phyloP scores from a whole-genome alignment of 2,797 vertebrate genomes.

The Sardinella longiceps region DNA sequence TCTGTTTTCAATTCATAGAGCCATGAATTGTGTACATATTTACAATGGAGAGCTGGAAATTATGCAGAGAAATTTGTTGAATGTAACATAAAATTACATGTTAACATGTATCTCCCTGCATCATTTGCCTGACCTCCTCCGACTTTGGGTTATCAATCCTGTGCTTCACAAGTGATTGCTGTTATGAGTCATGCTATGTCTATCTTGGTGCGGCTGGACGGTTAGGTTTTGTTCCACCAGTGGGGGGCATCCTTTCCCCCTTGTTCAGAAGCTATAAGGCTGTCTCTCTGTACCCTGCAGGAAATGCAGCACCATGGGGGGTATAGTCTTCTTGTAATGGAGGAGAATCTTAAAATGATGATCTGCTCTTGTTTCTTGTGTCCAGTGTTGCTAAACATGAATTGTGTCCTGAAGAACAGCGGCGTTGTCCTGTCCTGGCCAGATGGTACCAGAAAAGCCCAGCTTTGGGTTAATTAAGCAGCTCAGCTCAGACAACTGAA shows the following conservation, averaged over 20 bases:
- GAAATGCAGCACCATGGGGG: not conserved
- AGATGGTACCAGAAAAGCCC: constrained; percentile 16
- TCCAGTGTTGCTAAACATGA: not conserved
- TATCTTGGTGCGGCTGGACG: constrained; percentile 23
- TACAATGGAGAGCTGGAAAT: no score
- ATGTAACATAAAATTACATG: no score
- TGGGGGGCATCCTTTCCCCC: constrained; percentile 64
- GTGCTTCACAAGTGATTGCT: no score
- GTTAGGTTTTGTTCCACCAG: constrained; percentile 60
- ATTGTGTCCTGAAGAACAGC: constrained; percentile 1
- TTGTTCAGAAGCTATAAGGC: constrained; percentile 13
- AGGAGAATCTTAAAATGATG: not conserved
- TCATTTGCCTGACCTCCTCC: no score
- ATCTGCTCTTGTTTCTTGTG: not conserved
- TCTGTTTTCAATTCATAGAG: no score
- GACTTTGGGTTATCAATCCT: not conserved
- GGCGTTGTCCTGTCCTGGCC: not conserved
- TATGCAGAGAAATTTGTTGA: no score
- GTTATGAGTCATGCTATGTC: no score
- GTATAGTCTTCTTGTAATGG: not conserved
- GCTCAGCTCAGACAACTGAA: not conserved
- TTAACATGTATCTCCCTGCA: not conserved
- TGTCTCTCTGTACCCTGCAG: not conserved
- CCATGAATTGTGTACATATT: no score
- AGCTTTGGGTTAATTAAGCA: not conserved